These are phyloP conservation scores for Helobdella robusta DNA, from an alignment of 2,888 invertebrate genomes.

Conservation along the genomic window DNA sequence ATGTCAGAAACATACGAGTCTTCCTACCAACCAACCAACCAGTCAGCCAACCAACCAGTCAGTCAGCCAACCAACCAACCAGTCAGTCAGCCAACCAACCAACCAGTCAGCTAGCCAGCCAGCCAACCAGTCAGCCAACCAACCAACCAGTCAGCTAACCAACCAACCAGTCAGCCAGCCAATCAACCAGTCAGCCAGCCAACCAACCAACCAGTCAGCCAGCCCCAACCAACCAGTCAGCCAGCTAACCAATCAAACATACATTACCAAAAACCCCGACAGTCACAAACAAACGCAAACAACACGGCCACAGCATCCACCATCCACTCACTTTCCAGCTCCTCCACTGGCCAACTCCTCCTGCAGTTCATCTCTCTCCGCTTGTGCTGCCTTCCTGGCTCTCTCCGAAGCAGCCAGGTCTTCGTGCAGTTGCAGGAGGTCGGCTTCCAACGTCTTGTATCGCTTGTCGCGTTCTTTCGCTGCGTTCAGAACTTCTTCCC, in stretches of 20 bases:
- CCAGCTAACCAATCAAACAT: not conserved
- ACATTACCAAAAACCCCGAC: conserved; percentile 9
- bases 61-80: no score
- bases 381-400: conserved; percentile 76
- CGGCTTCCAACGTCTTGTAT: conserved; percentile 73
- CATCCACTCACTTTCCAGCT: conserved; percentile 27
- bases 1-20: no score
- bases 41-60: no score
- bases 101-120: no score
- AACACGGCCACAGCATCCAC: conserved; percentile 3
- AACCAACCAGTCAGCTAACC: no score
- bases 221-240: not conserved
- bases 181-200: no score
- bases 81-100: no score
- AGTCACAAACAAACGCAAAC: conserved; percentile 12
- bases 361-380: conserved; percentile 84
- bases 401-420: conserved; percentile 79
- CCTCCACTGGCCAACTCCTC: conserved; percentile 60
- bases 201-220: not conserved
- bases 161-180: no score
- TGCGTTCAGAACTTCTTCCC: conserved; percentile 61
- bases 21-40: no score
- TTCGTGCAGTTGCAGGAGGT: conserved; percentile 74
- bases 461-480: conserved; percentile 46
- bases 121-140: no score